A percentile compares a stretch with the other conserved stretches of the same genome.
These are phyloP conservation scores for Blastobasis lacticolella DNA, from an alignment of 2,888 invertebrate genomes.

Conservation along the genomic window DNA sequence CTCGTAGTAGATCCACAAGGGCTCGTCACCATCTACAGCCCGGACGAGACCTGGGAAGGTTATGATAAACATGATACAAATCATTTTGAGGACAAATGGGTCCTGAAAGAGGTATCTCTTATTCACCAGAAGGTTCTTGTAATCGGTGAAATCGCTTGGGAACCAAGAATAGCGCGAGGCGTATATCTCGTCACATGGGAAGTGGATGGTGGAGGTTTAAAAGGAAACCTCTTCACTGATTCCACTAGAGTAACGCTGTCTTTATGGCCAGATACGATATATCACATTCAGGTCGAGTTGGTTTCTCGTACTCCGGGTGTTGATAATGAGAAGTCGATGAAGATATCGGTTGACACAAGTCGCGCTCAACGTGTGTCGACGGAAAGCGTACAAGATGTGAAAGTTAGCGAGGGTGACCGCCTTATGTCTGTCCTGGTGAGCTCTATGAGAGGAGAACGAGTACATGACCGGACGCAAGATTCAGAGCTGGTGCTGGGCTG, in stretches of 20 bases:
- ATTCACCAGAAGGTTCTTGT: conserved; percentile 82
- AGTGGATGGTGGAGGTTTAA: conserved; percentile 86
- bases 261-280: conserved; percentile 86
- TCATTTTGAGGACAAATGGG: conserved; percentile 73
- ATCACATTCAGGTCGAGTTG: conserved; percentile 85
- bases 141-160: conserved; percentile 84
- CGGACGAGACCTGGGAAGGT: conserved; percentile 76
- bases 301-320: conserved; percentile 76
- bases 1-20: conserved; percentile 82
- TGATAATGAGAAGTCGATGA: conserved; percentile 77
- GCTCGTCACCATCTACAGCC: conserved; percentile 80
- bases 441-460: conserved; percentile 76
- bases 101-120: conserved; percentile 78
- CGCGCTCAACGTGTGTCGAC: conserved; percentile 78
- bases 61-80: conserved; percentile 68
- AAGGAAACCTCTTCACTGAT: conserved; percentile 87
- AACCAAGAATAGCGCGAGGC: conserved; percentile 77
- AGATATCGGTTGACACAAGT: conserved; percentile 78
- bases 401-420: conserved; percentile 73
- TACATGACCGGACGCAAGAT: conserved; percentile 66
- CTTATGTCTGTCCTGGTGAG: conserved; percentile 77
- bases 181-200: conserved; percentile 90
- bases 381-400: conserved; percentile 76
- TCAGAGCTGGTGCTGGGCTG: conserved; percentile 76
- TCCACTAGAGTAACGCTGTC: conserved; percentile 85